phyloP scores from a whole-genome alignment of 2,113 vertebrate species.

The Bungarus multicinctus region DNA sequence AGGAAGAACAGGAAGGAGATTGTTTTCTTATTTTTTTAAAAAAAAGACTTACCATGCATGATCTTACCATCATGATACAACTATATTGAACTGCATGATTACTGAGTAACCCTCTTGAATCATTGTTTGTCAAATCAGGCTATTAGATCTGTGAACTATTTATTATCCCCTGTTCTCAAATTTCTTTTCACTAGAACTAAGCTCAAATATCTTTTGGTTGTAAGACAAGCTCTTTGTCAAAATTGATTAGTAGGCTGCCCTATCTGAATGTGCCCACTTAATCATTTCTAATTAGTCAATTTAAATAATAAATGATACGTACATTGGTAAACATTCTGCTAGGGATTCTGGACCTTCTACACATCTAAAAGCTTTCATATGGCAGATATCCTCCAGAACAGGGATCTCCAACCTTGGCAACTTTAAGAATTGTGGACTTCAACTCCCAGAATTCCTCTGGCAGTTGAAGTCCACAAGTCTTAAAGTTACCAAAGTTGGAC shows the following conservation, averaged over 20 bases:
- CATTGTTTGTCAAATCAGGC: neutral
- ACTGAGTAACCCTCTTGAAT: neutral
- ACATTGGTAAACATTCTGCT: neutral
- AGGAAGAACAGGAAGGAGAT: neutral
- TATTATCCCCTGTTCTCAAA: neutral
- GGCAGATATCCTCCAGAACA: neutral
- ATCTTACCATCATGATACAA: neutral
- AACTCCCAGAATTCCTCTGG: too few species aligned
- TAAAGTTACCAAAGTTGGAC: too few species aligned
- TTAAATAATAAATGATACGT: neutral
- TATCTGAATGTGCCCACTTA: neutral
- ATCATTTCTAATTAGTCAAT: neutral
- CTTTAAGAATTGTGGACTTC: too few species aligned
- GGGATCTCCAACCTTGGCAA: too few species aligned
- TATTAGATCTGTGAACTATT: neutral
- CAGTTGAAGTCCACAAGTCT: too few species aligned
- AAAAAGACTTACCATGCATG: neutral
- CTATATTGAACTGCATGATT: neutral
- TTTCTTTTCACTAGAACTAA: neutral
- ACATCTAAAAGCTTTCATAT: neutral
- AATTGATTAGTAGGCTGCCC: neutral
- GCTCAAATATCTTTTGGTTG: neutral
- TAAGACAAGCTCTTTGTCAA: neutral
- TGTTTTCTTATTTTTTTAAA: neutral
- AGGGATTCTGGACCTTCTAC: neutral